Base-by-base conservation (phyloP, 2,888 invertebrate species). In the Atherix ibis region DNA sequence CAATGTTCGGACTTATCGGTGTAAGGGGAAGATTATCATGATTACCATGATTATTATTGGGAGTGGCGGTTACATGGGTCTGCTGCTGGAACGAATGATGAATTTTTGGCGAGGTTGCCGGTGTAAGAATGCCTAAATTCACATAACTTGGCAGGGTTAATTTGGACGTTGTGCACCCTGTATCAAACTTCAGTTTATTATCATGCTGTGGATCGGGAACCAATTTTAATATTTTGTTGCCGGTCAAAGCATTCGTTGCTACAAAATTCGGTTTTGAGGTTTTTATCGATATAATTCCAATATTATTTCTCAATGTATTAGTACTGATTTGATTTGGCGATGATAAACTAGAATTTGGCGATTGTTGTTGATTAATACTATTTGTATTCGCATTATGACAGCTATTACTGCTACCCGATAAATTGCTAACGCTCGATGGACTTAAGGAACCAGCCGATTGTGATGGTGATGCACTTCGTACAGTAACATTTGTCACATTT, bases 71-170 rank as follows among this genome's bases (percentile, higher is more conserved):
- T 36, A 17, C 15, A 17, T 24, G 33, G 16, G 31, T 19, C 31
- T 39, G 29, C 24, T 14, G 13, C n/a, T 13, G 27, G 44, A 55
- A 43, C 34, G 54, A 49, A 37, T 56, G 56, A 32, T 55, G 54
- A 47, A 58, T 57, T 46, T 60, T 61, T 47, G 68, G 61, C 36
- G 68, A 65, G 26, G 68, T 62, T 38, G 56, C 61, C 8, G 70
- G 67, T 14, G 70, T 67, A 27, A 70, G 51, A 32, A 69, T 56
- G 27, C 66, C 67, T 45, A 62, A 46, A 56, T 61, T 61, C 38
- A 62, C 59, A 44, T 62, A 51, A 50, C 56, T 57, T 39, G 61
- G 61, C 44, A 61, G 43, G 33, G 58, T 54, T 35, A 58, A 51
- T 48, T 57, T 57, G 35, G 53, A 52, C 34, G 55, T 43, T 33